Evolutionary conservation across 2,888 invertebrate species (phyloP).

Genomic region (Elysia crispata): DNA sequence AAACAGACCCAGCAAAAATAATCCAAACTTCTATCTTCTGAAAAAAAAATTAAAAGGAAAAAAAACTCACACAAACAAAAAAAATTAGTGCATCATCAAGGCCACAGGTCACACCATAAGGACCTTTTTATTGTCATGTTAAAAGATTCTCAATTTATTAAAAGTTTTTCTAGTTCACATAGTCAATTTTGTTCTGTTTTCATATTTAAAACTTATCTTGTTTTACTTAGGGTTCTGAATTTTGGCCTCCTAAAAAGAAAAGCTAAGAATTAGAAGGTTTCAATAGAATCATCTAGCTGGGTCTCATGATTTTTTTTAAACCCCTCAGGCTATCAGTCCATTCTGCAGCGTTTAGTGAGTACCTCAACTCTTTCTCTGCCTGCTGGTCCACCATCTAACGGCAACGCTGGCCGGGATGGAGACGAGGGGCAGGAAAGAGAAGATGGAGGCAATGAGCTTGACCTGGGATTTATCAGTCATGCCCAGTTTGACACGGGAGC

Average conservation of each 20-base stretch:
- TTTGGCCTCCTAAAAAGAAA: too few species aligned
- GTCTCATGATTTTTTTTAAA: neutral
- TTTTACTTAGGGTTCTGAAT: too few species aligned
- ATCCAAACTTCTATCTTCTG: too few species aligned
- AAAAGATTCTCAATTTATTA: neutral
- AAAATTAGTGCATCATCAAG: too few species aligned
- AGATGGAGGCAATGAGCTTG: conserved; percentile 67
- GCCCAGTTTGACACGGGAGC: conserved; percentile 65
- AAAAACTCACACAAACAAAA: too few species aligned
- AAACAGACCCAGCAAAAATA: too few species aligned
- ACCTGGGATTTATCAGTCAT: conserved; percentile 72
- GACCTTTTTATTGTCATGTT: too few species aligned
- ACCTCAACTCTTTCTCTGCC: conserved; percentile 64
- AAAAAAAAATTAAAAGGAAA: too few species aligned
- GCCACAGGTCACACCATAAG: too few species aligned
- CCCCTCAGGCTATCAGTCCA: conserved; percentile 72
- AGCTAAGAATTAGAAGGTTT: too few species aligned
- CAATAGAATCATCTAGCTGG: neutral
- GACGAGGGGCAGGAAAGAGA: conserved; percentile 54
- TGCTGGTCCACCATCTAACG: conserved; percentile 51
- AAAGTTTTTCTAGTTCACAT: neutral
- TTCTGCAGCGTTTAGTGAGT: conserved; percentile 71
- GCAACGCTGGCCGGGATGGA: neutral
- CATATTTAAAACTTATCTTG: too few species aligned
- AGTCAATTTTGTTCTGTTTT: neutral